Evolutionary conservation across 92 coral and sea anemone genomes (phyloP).

Genomic region (Umimayanthus chanpuru): DNA sequence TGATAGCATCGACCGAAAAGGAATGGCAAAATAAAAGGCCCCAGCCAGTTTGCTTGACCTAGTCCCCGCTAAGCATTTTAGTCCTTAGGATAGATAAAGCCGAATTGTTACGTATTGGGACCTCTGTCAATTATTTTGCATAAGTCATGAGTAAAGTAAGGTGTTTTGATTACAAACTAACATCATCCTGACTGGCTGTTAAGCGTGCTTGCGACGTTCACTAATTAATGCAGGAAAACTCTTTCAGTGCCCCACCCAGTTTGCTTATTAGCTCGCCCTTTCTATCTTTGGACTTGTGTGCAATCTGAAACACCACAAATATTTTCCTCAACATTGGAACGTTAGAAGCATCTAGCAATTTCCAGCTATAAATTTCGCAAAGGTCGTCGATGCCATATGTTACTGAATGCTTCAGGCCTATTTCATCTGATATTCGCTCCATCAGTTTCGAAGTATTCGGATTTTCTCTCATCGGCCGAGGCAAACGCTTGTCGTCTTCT

Average conservation of each 20-base stretch:
- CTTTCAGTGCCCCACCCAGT: slow-evolving; percentile 33
- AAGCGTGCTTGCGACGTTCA: slow-evolving; percentile 23
- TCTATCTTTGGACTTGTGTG: slow-evolving; percentile 25
- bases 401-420: slow-evolving; percentile 27
- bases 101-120: slow-evolving; percentile 19
- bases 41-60: slow-evolving; percentile 25
- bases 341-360: slow-evolving; percentile 30
- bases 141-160: slow-evolving; percentile 14
- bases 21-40: neutral
- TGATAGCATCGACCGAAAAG: slow-evolving; percentile 19
- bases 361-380: slow-evolving; percentile 13
- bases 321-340: slow-evolving; percentile 20
- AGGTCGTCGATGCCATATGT: slow-evolving; percentile 30
- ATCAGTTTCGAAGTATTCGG: slow-evolving; percentile 33
- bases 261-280: slow-evolving; percentile 25
- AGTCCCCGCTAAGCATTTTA: slow-evolving; percentile 19
- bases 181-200: slow-evolving; percentile 27
- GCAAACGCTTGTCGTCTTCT: slow-evolving; percentile 45
- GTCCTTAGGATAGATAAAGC: slow-evolving; percentile 15
- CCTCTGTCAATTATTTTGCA: slow-evolving; percentile 22
- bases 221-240: slow-evolving; percentile 23
- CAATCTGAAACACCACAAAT: slow-evolving; percentile 24
- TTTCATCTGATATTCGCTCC: slow-evolving; percentile 41
- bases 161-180: slow-evolving; percentile 25
- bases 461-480: slow-evolving; percentile 41